phyloP scores from a whole-genome alignment of 2,797 vertebrate genomes.

The Eupleurogrammus muticus region DNA sequence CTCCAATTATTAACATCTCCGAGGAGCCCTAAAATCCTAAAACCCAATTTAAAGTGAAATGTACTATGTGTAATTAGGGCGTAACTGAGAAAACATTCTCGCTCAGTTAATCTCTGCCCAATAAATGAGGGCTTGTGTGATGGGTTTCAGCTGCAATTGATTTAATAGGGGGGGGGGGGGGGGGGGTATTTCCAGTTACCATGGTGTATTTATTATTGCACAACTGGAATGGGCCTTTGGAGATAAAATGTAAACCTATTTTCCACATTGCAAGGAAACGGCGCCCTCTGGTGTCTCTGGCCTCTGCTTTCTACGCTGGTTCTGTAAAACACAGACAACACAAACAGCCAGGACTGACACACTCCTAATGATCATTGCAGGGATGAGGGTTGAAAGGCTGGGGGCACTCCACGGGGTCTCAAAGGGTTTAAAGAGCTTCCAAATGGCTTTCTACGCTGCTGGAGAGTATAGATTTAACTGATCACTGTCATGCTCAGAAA shows the following conservation, averaged over 20 bases:
- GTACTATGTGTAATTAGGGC: neutral
- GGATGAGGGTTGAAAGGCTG: constrained; percentile 6
- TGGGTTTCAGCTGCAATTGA: constrained; percentile 27
- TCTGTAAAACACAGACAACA: constrained; percentile 10
- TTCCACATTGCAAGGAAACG: constrained; percentile 27
- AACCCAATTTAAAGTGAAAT: neutral
- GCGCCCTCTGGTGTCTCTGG: constrained; percentile 65
- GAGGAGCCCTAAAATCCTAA: neutral
- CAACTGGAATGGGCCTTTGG: constrained; percentile 31
- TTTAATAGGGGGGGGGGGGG: constrained; percentile 17
- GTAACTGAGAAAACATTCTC: constrained; percentile 7
- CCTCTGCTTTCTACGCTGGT: neutral
- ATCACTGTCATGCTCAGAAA: constrained; percentile 19
- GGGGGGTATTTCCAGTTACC: constrained; percentile 27
- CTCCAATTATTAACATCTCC: neutral
- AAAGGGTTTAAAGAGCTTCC: constrained; percentile 27
- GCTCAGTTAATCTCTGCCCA: neutral
- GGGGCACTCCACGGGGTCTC: constrained; percentile 30
- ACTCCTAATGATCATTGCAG: constrained; percentile 40
- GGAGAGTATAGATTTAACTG: constrained; percentile 28
- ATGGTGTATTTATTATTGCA: constrained; percentile 11
- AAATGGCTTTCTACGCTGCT: constrained; percentile 12
- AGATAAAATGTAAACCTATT: constrained; percentile 38
- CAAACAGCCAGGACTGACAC: constrained; percentile 18
- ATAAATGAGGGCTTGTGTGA: constrained; percentile 24